phyloP scores from a whole-genome alignment of 2,113 vertebrate genomes.

The Zeus faber region DNA sequence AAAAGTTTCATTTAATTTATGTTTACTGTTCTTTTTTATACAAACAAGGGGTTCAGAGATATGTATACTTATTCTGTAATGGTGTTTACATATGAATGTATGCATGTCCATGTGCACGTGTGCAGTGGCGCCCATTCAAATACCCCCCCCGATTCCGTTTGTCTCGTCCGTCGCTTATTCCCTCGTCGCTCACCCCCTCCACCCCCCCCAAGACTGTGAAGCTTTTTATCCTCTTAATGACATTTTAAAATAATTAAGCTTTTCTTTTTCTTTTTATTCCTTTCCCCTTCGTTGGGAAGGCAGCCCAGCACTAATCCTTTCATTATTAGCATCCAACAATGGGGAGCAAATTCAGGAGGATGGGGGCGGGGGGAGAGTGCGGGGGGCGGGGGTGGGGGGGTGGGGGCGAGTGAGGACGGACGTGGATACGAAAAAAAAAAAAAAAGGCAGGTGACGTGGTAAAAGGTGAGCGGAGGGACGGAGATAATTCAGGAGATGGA shows the following conservation, averaged over 20 bases:
- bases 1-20: conserved; percentile 78
- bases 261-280: conserved; percentile 64
- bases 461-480: conserved; percentile 36
- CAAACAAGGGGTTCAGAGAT: conserved; percentile 78
- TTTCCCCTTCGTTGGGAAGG: conserved; percentile 58
- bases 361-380: conserved; percentile 27
- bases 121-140: conserved; percentile 49
- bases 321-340: conserved; percentile 67
- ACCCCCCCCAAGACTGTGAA: conserved; percentile 38
- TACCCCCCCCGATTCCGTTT: conserved; percentile 26
- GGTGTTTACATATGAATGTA: conserved; percentile 32
- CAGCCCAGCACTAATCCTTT: conserved; percentile 62
- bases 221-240: conserved; percentile 65
- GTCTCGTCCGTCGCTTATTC: too few species aligned
- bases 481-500: conserved; percentile 4
- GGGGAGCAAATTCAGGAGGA: too few species aligned
- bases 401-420: conserved; percentile 35
- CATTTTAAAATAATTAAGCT: conserved; percentile 70
- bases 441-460: conserved; percentile 10
- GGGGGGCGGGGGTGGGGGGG: conserved; percentile 39
- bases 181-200: neutral
- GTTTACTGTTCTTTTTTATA: conserved; percentile 72
- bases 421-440: conserved; percentile 26
- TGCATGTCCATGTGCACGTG: conserved; percentile 55
- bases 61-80: conserved; percentile 69